Evolutionary conservation across 1,140 invertebrate species (phyloP).

Genomic region (Pseudomyrmex pallidus): DNA sequence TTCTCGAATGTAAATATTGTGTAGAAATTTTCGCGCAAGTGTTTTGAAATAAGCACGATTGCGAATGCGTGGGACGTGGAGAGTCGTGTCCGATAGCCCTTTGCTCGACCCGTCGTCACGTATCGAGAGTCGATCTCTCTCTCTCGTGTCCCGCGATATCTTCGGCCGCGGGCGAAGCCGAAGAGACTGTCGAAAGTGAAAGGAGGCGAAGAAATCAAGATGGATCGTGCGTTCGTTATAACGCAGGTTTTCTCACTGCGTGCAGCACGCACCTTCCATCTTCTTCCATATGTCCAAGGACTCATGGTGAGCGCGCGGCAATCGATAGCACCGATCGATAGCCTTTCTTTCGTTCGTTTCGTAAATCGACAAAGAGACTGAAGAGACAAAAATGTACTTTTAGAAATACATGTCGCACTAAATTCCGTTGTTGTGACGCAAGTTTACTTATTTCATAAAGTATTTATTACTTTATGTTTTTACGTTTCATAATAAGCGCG

Average conservation of each 20-base stretch:
- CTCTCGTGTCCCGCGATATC: constrained; percentile 43
- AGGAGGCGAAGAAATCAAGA: constrained; percentile 77
- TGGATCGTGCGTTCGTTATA: constrained; percentile 75
- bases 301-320: constrained; percentile 67
- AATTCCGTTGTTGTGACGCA: not conserved
- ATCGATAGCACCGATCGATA: constrained; percentile 70
- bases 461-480: not conserved
- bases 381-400: constrained; percentile 14
- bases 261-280: constrained; percentile 72
- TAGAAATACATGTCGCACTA: not conserved
- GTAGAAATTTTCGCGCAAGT: too few species aligned
- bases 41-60: not conserved
- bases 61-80: constrained; percentile 14
- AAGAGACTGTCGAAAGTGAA: constrained; percentile 78
- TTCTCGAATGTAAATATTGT: too few species aligned
- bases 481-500: not conserved
- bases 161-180: constrained; percentile 63
- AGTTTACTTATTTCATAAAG: not conserved
- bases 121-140: constrained; percentile 51
- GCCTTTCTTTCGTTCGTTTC: constrained; percentile 31
- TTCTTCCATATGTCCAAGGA: constrained; percentile 71
- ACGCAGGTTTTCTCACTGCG: constrained; percentile 72
- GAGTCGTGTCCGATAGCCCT: not conserved
- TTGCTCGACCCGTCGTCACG: constrained; percentile 14
- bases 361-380: constrained; percentile 53